Percentiles rank a stretch among this genome's conserved stretches.
Evolutionary conservation across 1,140 invertebrate species (phyloP).

Genomic region (Lordiphosa mommai): DNA sequence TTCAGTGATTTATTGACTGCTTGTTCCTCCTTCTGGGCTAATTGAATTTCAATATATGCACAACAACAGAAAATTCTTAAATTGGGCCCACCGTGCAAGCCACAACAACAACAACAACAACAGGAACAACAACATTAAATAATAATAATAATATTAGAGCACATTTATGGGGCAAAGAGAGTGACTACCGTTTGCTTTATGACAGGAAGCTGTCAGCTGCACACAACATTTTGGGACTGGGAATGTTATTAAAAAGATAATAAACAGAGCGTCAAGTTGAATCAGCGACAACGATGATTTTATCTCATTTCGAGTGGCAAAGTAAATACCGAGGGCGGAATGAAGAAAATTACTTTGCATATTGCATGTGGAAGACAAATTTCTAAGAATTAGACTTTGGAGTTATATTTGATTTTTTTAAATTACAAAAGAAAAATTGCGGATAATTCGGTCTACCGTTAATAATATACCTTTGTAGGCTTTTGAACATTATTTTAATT

Average conservation of each 20-base stretch:
- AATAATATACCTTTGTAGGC: no score
- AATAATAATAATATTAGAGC: conserved; percentile 25
- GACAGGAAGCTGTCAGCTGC: conserved; percentile 62
- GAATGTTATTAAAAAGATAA: conserved; percentile 67
- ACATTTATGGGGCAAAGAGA: conserved; percentile 29
- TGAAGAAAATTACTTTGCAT: conserved; percentile 13
- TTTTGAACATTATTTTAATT: no score
- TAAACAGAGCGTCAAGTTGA: conserved; percentile 21
- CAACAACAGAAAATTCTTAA: conserved; percentile 30
- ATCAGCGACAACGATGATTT: conserved; percentile 23
- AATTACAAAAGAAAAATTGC: no score
- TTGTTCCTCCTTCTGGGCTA: conserved; percentile 30
- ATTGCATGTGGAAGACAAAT: background rate
- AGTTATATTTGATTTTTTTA: no score
- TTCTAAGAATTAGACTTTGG: no score
- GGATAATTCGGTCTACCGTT: no score
- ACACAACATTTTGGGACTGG: conserved; percentile 15
- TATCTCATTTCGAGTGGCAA: conserved; percentile 31
- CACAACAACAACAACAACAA: conserved; percentile 3
- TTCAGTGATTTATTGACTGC: conserved; percentile 61
- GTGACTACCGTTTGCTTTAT: conserved; percentile 51
- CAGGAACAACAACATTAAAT: conserved; percentile 13
- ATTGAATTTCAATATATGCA: conserved; percentile 64
- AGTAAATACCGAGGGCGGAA: background rate
- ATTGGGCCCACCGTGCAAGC: conserved; percentile 14